These are phyloP conservation scores for Palaemon carinicauda DNA, from an alignment of 1,140 invertebrate species.

Conservation along the genomic window DNA sequence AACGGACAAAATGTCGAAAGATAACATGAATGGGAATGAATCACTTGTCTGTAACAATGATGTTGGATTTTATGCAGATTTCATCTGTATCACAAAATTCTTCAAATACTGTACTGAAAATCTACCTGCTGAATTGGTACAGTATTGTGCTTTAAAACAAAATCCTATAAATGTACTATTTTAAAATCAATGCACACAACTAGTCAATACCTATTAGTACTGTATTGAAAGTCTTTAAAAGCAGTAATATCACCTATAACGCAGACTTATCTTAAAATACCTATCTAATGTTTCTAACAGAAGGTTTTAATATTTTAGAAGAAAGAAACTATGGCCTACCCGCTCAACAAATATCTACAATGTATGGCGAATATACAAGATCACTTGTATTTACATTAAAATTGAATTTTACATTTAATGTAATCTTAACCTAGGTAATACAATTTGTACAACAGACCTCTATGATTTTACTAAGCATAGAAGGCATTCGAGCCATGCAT, in stretches of 20 bases:
- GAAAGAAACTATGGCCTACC: slow-evolving; percentile 29
- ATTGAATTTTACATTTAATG: slow-evolving; percentile 20
- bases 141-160: slow-evolving; percentile 23
- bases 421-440: slow-evolving; percentile 28
- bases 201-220: slow-evolving; percentile 19
- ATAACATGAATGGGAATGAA: slow-evolving; percentile 26
- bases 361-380: slow-evolving; percentile 37
- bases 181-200: slow-evolving; percentile 26
- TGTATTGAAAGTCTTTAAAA: slow-evolving; percentile 19
- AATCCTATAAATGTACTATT: background rate
- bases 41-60: slow-evolving; percentile 21
- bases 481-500: slow-evolving; percentile 32
- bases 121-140: slow-evolving; percentile 13
- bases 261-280: slow-evolving; percentile 22
- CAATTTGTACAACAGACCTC: slow-evolving; percentile 39
- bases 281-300: slow-evolving; percentile 17
- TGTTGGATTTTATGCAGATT: background rate
- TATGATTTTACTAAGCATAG: slow-evolving; percentile 27
- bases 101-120: slow-evolving; percentile 6
- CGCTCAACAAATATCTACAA: slow-evolving; percentile 38
- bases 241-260: slow-evolving; percentile 24
- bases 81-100: background rate
- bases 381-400: slow-evolving; percentile 38
- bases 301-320: slow-evolving; percentile 29
- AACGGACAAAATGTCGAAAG: background rate